Percentiles rank a stretch among this genome's conserved stretches.
phyloP scores from a whole-genome alignment of 2,888 invertebrate species.

The Antheraea assamensis region DNA sequence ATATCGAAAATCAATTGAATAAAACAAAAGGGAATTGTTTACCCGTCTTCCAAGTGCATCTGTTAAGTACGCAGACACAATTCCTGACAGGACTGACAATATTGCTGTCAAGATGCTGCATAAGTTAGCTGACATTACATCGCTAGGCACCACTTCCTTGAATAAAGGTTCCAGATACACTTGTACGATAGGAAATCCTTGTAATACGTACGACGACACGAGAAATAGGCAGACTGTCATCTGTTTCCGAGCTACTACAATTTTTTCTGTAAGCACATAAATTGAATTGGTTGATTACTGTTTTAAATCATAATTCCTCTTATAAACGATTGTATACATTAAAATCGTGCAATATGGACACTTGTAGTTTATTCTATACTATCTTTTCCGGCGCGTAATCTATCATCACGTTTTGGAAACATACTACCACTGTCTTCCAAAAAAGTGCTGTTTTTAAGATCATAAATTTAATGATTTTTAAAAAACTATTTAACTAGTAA shows the following conservation, averaged over 20 bases:
- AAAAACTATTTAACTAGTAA: no score
- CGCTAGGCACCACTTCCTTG: constrained; percentile 34
- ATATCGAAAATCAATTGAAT: background rate
- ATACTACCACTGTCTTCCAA: no score
- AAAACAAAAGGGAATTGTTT: background rate
- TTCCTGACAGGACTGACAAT: constrained; percentile 32
- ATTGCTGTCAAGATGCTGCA: constrained; percentile 40
- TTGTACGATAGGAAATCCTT: constrained; percentile 42
- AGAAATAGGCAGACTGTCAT: background rate
- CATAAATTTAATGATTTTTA: no score
- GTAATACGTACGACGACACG: constrained; percentile 32
- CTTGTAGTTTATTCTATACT: background rate
- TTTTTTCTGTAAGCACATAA: background rate
- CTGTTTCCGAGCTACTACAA: background rate
- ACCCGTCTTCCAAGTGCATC: background rate
- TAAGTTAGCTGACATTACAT: constrained; percentile 34
- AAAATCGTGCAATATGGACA: background rate
- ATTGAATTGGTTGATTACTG: background rate
- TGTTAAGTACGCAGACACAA: constrained; percentile 30
- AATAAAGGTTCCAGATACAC: constrained; percentile 44
- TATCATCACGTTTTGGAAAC: background rate
- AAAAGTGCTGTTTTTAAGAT: no score
- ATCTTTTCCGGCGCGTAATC: background rate
- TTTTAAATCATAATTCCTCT: no score
- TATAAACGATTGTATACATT: no score